Percentiles rank a stretch among this genome's conserved stretches.
These are phyloP conservation scores for Neotoxoptera formosana DNA, from an alignment of 1,140 invertebrate species.

Conservation along the genomic window DNA sequence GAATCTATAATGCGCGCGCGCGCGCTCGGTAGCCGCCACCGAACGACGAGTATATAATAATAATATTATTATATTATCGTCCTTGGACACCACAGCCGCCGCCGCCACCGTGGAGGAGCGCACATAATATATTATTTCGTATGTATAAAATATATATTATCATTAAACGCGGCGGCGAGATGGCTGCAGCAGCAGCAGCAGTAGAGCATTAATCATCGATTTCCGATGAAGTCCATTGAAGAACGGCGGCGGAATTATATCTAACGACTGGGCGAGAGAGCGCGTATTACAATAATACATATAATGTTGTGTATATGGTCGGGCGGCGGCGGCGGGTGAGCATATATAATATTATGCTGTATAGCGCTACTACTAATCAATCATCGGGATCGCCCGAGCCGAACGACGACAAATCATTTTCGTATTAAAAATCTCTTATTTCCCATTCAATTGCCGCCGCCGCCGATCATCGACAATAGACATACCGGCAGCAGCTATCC, in stretches of 20 bases:
- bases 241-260: conserved; percentile 41
- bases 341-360: not conserved
- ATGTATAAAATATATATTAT: conserved; percentile 13
- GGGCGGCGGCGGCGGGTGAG: not conserved
- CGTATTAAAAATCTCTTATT: conserved; percentile 48
- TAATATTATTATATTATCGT: not conserved
- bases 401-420: conserved; percentile 57
- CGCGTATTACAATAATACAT: not conserved
- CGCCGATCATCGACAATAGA: conserved; percentile 49
- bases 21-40: not conserved
- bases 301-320: not conserved
- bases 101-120: not conserved
- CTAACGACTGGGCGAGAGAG: conserved; percentile 17
- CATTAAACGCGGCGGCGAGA: not conserved
- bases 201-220: conserved; percentile 53
- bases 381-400: conserved; percentile 53
- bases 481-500: no score
- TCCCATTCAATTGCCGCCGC: conserved; percentile 33
- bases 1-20: not conserved
- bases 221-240: conserved; percentile 50
- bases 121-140: not conserved
- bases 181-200: not conserved
- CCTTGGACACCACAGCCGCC: not conserved
- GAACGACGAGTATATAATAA: not conserved
- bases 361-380: conserved; percentile 29